Percentiles rank a stretch among this genome's conserved stretches.
Conservation (phyloP, 1,140 invertebrate genomes). For the Cyclina sinensis region DNA sequence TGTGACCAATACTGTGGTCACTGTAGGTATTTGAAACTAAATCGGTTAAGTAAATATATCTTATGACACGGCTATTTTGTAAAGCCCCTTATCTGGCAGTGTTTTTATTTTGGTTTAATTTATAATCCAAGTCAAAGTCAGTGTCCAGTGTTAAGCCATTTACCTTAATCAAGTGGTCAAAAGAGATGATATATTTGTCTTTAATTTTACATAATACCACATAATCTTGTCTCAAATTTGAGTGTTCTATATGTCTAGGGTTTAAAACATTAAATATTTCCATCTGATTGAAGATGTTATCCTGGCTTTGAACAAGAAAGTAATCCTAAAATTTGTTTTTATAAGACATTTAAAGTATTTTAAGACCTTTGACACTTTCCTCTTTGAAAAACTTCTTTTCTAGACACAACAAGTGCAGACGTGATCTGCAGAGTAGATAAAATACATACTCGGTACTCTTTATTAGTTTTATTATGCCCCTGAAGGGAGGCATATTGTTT, state of each 20-base stretch:
- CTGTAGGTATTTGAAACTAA: neutral
- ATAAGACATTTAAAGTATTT: slow-evolving; percentile 6
- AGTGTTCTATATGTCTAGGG: neutral
- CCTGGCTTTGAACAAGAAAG: neutral
- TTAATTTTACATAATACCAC: slow-evolving; percentile 15
- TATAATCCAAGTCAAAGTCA: neutral
- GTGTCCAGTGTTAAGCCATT: neutral
- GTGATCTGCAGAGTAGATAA: too few species aligned
- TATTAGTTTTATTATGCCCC: too few species aligned
- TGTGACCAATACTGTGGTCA: neutral
- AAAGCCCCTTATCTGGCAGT: neutral
- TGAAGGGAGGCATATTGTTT: too few species aligned
- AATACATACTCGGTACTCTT: too few species aligned
- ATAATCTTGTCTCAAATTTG: neutral
- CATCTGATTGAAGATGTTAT: slow-evolving; percentile 1
- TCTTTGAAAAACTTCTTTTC: neutral
- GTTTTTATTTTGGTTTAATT: slow-evolving; percentile 27
- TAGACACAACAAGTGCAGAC: too few species aligned
- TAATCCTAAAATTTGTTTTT: slow-evolving; percentile 31
- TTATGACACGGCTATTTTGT: neutral
- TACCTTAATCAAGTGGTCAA: slow-evolving; percentile 13
- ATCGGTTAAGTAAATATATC: slow-evolving; percentile 40
- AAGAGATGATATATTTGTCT: neutral
- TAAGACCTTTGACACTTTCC: neutral
- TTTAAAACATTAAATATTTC: neutral